Evolutionary conservation across 1,140 invertebrate genomes (phyloP).

Genomic region (Dermatophagoides farinae): DNA sequence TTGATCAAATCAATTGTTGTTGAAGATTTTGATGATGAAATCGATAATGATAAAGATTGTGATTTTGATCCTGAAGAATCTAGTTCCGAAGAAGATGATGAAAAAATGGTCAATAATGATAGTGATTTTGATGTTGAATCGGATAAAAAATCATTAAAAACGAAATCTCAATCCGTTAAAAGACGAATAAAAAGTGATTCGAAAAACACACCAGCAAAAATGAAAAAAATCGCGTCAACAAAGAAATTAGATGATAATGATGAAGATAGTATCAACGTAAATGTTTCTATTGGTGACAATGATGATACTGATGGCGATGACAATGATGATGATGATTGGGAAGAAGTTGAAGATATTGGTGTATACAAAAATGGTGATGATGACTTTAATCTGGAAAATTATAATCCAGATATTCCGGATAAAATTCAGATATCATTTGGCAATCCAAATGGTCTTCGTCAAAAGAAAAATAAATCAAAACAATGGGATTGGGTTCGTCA

Average conservation of each 20-base stretch:
- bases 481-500: constrained; percentile 46
- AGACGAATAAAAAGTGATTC: too few relatives aligned
- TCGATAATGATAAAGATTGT: not conserved
- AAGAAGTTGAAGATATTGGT: constrained; percentile 26
- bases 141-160: too few relatives aligned
- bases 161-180: too few relatives aligned
- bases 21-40: not conserved
- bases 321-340: constrained; percentile 23
- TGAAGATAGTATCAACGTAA: not conserved
- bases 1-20: too few relatives aligned
- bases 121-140: too few relatives aligned
- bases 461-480: constrained; percentile 21
- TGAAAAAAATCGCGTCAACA: too few relatives aligned
- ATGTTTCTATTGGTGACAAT: not conserved
- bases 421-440: constrained; percentile 48
- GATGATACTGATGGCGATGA: not conserved
- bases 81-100: too few relatives aligned
- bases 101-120: too few relatives aligned
- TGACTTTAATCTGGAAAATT: constrained; percentile 27
- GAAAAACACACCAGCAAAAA: too few relatives aligned
- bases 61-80: too few relatives aligned
- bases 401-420: constrained; percentile 33
- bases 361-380: constrained; percentile 21
- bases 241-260: not conserved
- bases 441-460: constrained; percentile 18